Conservation (phyloP, 2,797 vertebrate genomes). For the Aphelocoma californica region DNA sequence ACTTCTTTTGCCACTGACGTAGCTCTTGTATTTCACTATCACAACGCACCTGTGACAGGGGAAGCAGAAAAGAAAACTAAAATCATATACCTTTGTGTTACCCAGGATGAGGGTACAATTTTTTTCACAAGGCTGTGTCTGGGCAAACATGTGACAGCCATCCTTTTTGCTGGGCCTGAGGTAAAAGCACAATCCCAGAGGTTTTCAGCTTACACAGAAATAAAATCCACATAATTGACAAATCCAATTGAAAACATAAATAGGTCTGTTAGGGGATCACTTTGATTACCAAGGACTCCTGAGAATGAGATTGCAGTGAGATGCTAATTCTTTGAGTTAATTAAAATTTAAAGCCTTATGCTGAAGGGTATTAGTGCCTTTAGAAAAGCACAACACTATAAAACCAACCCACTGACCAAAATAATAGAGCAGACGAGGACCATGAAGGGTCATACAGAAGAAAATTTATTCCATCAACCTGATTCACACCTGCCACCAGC, state of each 20-base stretch:
- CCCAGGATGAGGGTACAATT: not conserved
- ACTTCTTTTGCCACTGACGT: slow-evolving; percentile 87
- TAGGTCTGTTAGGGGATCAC: slow-evolving; percentile 25
- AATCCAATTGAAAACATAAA: slow-evolving; percentile 8
- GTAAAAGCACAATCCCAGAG: not conserved
- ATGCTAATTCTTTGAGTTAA: slow-evolving; percentile 1
- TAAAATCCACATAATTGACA: not conserved
- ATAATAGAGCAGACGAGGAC: not conserved
- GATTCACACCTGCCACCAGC: slow-evolving; percentile 49
- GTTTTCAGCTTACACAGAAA: not conserved
- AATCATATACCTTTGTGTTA: not conserved
- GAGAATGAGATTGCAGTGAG: slow-evolving; percentile 12
- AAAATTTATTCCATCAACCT: slow-evolving; percentile 34
- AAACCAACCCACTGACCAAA: not conserved
- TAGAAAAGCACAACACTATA: not conserved
- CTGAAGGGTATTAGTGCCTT: not conserved
- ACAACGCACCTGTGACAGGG: slow-evolving; percentile 79
- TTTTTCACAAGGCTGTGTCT: not conserved
- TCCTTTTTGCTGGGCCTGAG: not conserved
- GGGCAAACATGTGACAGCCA: not conserved
- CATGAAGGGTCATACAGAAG: not conserved
- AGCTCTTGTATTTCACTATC: slow-evolving; percentile 86
- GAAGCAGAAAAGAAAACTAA: not conserved
- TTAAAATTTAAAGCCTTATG: slow-evolving; percentile 28
- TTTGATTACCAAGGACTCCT: slow-evolving; percentile 24